Evolutionary conservation across 2,888 invertebrate species (phyloP).

Genomic region (Athrips mouffetella): DNA sequence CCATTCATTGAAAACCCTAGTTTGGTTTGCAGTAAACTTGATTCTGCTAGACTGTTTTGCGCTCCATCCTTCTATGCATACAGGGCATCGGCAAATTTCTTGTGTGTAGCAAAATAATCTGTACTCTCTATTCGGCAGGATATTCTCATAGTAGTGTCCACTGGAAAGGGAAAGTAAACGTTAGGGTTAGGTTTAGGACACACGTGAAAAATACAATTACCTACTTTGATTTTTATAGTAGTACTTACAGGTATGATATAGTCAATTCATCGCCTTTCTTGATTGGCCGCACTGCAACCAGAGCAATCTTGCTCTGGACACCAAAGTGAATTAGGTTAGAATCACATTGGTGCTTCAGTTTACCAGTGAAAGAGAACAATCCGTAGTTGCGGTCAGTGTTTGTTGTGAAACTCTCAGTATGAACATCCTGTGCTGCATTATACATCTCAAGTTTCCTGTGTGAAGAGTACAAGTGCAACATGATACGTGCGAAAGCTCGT

Average conservation of each 20-base stretch:
- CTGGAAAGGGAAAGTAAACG: background rate
- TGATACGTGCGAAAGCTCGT: constrained; percentile 24
- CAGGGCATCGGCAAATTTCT: background rate
- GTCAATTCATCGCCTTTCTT: constrained; percentile 16
- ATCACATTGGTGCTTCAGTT: constrained; percentile 15
- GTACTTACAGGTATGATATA: constrained; percentile 15
- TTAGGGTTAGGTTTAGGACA: too few relatives aligned
- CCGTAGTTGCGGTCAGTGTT: background rate
- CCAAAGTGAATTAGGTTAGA: constrained; percentile 9
- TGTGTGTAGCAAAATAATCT: background rate
- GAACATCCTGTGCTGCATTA: background rate
- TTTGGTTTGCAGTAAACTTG: background rate
- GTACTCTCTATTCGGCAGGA: background rate
- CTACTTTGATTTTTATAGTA: background rate
- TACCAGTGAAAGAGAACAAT: constrained; percentile 15
- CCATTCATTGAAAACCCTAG: background rate
- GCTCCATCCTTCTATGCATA: constrained; percentile 1
- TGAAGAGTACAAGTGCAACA: constrained; percentile 26
- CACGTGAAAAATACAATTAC: too few relatives aligned
- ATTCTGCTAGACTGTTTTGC: background rate
- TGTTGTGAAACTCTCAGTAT: background rate
- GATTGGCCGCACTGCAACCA: constrained; percentile 8
- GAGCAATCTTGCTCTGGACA: constrained; percentile 4
- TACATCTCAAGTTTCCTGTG: background rate
- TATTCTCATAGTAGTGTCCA: background rate